Percentiles rank a stretch among this genome's conserved stretches.
These are phyloP conservation scores for Sycophila sp. DNA, from an alignment of 1,140 invertebrate genomes.

Conservation along the genomic window DNA sequence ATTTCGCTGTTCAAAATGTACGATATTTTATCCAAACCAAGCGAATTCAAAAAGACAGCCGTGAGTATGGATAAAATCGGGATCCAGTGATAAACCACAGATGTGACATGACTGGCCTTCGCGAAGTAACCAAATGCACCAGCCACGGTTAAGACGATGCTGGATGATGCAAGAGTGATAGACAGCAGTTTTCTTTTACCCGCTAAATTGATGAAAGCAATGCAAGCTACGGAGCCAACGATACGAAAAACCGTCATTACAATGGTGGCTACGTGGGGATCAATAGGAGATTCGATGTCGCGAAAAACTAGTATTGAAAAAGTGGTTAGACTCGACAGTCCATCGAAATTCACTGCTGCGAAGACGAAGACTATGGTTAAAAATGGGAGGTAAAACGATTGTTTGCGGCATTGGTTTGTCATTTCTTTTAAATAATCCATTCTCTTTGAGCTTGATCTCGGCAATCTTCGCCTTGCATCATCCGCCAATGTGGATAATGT, in stretches of 20 bases:
- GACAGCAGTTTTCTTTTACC: conserved; percentile 76
- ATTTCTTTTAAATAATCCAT: too few relatives aligned
- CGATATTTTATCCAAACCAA: conserved; percentile 75
- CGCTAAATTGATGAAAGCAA: conserved; percentile 72
- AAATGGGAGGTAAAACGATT: conserved; percentile 72
- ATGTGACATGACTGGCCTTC: conserved; percentile 41
- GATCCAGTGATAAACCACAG: conserved; percentile 71
- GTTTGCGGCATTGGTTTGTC: too few relatives aligned
- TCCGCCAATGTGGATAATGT: conserved; percentile 36
- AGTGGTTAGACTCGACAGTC: conserved; percentile 75
- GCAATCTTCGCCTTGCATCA: too few relatives aligned
- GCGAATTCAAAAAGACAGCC: conserved; percentile 75
- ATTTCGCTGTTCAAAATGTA: conserved; percentile 83
- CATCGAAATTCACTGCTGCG: conserved; percentile 77
- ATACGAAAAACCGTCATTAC: conserved; percentile 75
- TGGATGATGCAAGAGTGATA: conserved; percentile 71
- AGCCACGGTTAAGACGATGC: too few relatives aligned
- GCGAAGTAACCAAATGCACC: conserved; percentile 54
- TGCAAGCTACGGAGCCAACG: conserved; percentile 71
- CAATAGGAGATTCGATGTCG: conserved; percentile 74
- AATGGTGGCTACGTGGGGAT: conserved; percentile 72
- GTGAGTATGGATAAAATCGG: conserved; percentile 73
- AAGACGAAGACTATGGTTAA: conserved; percentile 72
- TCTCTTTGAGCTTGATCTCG: too few relatives aligned
- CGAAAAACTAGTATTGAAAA: conserved; percentile 79